Conservation (phyloP, 2,113 vertebrate genomes). For the Grammomys surdaster region DNA sequence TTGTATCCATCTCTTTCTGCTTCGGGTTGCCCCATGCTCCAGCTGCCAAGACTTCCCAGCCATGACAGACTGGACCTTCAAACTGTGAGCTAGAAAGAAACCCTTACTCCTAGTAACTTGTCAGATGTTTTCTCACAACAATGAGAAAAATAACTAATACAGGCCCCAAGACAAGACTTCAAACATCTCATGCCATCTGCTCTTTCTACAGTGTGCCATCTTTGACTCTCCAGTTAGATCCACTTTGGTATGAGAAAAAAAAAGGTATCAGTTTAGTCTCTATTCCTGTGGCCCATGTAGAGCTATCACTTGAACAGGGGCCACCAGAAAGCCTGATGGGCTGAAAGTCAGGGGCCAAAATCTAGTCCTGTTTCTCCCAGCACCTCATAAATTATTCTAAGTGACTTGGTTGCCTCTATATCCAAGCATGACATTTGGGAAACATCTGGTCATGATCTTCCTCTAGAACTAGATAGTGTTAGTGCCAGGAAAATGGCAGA, state of each 20-base stretch:
- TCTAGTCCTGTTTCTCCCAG: neutral
- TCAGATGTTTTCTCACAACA: neutral
- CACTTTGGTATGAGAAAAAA: constrained; percentile 41
- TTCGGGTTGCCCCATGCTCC: neutral
- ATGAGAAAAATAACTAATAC: neutral
- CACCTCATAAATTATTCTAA: neutral
- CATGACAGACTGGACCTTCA: no score
- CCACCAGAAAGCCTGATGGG: neutral
- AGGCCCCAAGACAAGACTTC: neutral
- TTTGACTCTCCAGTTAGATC: neutral
- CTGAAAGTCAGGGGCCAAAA: neutral
- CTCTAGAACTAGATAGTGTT: neutral
- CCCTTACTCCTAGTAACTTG: no score
- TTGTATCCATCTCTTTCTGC: neutral
- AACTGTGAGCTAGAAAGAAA: neutral
- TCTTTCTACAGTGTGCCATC: neutral
- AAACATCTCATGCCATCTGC: neutral
- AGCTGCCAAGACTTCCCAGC: no score
- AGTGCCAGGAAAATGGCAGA: neutral
- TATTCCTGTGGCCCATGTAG: neutral
- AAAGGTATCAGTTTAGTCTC: neutral
- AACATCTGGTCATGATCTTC: neutral
- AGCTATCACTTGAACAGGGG: neutral
- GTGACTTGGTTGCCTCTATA: constrained; percentile 8
- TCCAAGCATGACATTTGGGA: neutral